Base-by-base conservation (phyloP, 2,113 vertebrate species). In the Syngnathus scovelli region DNA sequence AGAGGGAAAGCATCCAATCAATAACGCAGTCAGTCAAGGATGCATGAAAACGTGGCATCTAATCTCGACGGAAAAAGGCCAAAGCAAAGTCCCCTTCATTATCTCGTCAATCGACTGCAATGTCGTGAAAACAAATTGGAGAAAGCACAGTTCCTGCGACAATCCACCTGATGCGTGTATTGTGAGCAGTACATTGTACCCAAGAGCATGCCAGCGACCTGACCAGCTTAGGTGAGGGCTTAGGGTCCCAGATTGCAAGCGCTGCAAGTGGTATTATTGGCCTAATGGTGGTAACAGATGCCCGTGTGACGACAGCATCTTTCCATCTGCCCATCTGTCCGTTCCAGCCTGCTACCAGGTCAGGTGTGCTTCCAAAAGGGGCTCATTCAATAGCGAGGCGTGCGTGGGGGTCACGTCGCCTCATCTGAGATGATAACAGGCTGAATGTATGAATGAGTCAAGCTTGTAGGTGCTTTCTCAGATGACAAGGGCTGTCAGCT, bases 181-280 rank as follows among this genome's bases (percentile, higher is more conserved):
- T 82, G 72, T 75, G 19, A 60, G 18, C 49, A 61, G 76, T 69
- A 74, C 72, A 76, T 52, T 74, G 80, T 77, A 73, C 60, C 69
- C 73, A 64, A 56, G 66, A 63, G 76, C 72, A 74, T 69, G 62
- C 58, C 74, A 52, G 72, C 74, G 69, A 87, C 83, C 73, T 81
- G 83, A 66, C 76, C 79, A 82, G 88, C 87, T 90, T 86, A 88
- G 82, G 75, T 23, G 55, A 15, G 70, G 74, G 88, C 86, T 87
- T 87, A 88, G 74, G 77, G 86, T 78, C 78, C 75, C 71, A 80
- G 83, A 86, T 82, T 73, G 83, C 85, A 81, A 85, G 86, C 86
- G 55, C 73, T 87, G 86, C 88, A 87, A 86, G 86, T 84, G 83
- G 88, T 86, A 87, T 90, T 89, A 90, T 83, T 87, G 88, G 87